Evolutionary conservation across 1,140 invertebrate species (phyloP).

Genomic region (Stenopsyche tienmushanensis): DNA sequence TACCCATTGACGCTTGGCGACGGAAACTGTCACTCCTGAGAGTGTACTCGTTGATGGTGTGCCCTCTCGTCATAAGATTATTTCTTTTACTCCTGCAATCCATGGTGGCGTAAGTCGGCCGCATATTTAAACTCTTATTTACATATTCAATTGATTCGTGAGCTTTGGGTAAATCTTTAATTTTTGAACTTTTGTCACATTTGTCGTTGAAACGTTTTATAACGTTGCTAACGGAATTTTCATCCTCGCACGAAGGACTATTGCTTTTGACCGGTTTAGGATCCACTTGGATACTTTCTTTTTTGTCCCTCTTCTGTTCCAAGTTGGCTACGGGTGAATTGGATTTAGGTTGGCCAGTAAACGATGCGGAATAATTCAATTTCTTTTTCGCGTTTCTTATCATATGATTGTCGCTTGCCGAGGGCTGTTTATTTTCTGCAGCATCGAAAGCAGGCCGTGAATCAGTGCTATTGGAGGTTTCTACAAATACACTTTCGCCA

Average conservation of each 20-base stretch:
- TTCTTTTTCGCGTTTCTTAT: not conserved
- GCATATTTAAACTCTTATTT: constrained; percentile 15
- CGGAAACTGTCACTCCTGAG: constrained; percentile 31
- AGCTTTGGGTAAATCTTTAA: constrained; percentile 8
- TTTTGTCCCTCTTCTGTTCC: not conserved
- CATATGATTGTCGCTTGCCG: not conserved
- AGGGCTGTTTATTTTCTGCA: not conserved
- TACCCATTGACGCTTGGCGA: constrained; percentile 32
- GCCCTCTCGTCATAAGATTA: constrained; percentile 32
- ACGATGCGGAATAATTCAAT: constrained; percentile 11
- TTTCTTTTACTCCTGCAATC: constrained; percentile 34
- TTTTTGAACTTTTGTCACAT: constrained; percentile 32
- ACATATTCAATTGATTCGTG: constrained; percentile 1
- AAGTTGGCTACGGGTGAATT: not conserved
- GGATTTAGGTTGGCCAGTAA: not conserved
- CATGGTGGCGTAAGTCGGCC: constrained; percentile 37
- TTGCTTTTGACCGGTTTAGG: not conserved
- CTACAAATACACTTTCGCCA: constrained; percentile 10
- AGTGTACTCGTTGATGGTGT: constrained; percentile 34
- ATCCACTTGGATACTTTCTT: not conserved
- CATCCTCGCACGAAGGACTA: constrained; percentile 18
- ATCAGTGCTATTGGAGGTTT: not conserved
- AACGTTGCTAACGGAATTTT: constrained; percentile 35
- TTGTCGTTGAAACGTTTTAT: constrained; percentile 40
- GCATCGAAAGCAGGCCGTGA: no score